Base-by-base conservation (phyloP, 2,888 invertebrate genomes). In the Tipula lateralis region DNA sequence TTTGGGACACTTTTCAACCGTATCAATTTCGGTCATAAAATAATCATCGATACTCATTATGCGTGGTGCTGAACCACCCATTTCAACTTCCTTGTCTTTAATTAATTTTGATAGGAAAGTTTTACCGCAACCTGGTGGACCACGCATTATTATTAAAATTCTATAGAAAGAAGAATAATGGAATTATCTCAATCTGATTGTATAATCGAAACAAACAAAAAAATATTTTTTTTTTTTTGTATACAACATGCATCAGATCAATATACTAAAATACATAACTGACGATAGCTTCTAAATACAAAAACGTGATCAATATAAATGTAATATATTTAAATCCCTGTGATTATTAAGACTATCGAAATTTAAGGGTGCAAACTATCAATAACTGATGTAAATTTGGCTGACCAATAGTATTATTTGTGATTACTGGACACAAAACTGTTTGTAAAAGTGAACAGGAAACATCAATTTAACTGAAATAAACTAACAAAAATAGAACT, bases 41-140 rank as follows among this genome's bases (percentile, higher is more conserved):
- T 99, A 99, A 91, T 99, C 98, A 89, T 99, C 98, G 85, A 99
- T 93, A 85, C 97, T 97, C 88, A 99, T 92, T 88, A 99, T 96
- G 87, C 98, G 92, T 0, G 96, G 97, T n/a, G 96, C 95, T 85
- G 95, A 94, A 4, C 97, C 97, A 66, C 96, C 95, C 90, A 95
- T 94, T 89, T 96, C 96, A 0, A 96, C 93, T 92, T 94, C 94
- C 88, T 92, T 93, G 85, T 94, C 94, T 89, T 97, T 96, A 86
- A 97, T 96, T 85, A 97, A 91, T 91, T 96, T 96, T 0, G 97
- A 96, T 85, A 97, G 92, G 90, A 95, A 95, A 6, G 97, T 96
- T 91, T 99, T 99, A 44, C 99, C 99, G 89, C 97, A 96, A 9
- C 99, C 99, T 0, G 99, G 98, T 16, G 96, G 94, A 3, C 99